Evolutionary conservation across 2,113 vertebrate genomes (phyloP).

Genomic region (Bolborhynchus lineola): DNA sequence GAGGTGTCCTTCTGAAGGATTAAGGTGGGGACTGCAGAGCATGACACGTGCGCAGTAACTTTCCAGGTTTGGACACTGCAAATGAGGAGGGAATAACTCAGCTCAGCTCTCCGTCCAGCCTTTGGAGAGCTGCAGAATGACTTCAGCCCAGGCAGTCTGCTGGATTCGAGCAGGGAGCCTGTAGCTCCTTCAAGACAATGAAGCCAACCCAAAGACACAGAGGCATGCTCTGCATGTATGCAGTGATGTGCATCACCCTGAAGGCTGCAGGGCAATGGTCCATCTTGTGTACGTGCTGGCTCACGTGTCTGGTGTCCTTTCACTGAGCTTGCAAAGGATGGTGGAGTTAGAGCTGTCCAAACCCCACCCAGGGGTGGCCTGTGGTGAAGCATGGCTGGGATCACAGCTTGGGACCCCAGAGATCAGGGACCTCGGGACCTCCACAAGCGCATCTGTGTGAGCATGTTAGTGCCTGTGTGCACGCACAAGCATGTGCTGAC

Average conservation of each 20-base stretch:
- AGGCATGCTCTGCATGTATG: not conserved
- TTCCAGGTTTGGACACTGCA: not conserved
- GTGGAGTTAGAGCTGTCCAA: not conserved
- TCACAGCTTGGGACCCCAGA: not conserved
- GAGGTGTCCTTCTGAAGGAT: not conserved
- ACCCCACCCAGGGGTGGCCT: not conserved
- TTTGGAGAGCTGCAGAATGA: not conserved
- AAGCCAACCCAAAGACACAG: not conserved
- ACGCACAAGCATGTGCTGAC: not conserved
- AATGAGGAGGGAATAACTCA: not conserved
- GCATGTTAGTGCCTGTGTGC: not conserved
- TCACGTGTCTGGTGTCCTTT: not conserved
- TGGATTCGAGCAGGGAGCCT: not conserved
- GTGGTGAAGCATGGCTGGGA: rapidly evolving
- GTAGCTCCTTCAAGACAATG: not conserved
- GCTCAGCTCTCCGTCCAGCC: not conserved
- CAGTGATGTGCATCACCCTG: not conserved
- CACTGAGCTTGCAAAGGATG: not conserved
- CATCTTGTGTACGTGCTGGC: not conserved
- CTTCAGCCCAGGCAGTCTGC: not conserved
- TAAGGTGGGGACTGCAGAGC: not conserved
- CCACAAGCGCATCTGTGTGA: not conserved
- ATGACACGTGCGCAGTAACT: rapidly evolving
- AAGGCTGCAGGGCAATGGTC: not conserved
- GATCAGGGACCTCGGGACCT: not conserved